A percentile compares a stretch with the other conserved stretches of the same genome.
phyloP scores from a whole-genome alignment of 2,888 invertebrate species.

The Ichneumoninae sp. region DNA sequence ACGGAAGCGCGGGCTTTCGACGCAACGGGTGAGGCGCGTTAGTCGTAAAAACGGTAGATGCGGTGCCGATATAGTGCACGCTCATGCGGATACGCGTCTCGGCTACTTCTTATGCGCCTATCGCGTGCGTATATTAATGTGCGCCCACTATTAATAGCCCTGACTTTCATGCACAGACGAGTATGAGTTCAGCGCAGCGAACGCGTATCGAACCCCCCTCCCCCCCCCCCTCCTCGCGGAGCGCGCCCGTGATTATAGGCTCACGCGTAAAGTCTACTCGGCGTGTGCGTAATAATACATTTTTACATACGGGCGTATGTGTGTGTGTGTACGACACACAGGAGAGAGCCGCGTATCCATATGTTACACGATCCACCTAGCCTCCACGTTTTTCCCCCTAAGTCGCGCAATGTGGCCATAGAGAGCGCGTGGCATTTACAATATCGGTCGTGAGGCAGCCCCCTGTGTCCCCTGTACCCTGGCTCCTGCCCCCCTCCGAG shows the following conservation, averaged over 20 bases:
- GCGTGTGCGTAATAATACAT: conserved; percentile 16
- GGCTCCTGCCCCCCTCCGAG: conserved; percentile 34
- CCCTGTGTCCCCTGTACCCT: conserved; percentile 60
- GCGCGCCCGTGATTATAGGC: conserved; percentile 47
- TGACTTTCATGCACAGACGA: conserved; percentile 63
- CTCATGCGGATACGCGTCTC: conserved; percentile 53
- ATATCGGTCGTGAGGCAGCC: conserved; percentile 70
- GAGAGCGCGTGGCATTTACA: conserved; percentile 76
- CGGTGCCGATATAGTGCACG: conserved; percentile 55
- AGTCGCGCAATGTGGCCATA: conserved; percentile 30
- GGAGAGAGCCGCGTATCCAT: conserved; percentile 72
- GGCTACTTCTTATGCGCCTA: conserved; percentile 40
- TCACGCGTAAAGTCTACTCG: conserved; percentile 53
- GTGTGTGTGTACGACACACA: background rate
- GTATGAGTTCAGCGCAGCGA: conserved; percentile 54
- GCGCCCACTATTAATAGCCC: conserved; percentile 74
- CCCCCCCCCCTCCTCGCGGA: background rate
- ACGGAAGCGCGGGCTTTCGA: conserved; percentile 2
- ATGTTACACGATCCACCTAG: conserved; percentile 74
- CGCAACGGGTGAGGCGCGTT: background rate
- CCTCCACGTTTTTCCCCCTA: conserved; percentile 57
- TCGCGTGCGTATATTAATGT: conserved; percentile 17
- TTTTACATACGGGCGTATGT: conserved; percentile 17
- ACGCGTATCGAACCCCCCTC: background rate
- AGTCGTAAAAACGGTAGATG: conserved; percentile 7